These are phyloP conservation scores for Pagrus major DNA, from an alignment of 2,113 vertebrate genomes.

Conservation along the genomic window DNA sequence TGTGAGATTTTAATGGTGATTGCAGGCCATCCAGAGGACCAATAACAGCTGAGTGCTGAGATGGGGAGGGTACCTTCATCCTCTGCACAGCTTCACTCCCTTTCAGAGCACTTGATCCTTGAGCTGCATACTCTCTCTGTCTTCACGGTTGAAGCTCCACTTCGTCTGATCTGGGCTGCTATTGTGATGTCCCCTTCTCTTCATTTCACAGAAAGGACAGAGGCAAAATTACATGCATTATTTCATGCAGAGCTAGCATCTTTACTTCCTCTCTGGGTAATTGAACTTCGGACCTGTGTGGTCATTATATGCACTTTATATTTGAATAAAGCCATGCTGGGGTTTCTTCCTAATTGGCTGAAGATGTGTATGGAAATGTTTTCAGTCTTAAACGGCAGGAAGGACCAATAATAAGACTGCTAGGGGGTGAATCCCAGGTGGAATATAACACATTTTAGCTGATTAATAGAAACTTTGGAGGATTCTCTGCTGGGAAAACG, in stretches of 20 bases:
- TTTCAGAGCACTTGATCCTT: constrained; percentile 41
- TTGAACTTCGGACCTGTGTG: constrained; percentile 22
- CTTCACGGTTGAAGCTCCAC: constrained; percentile 20
- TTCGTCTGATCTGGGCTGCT: neutral
- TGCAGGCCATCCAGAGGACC: constrained; percentile 52
- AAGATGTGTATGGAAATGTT: constrained; percentile 31
- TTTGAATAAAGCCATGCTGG: constrained; percentile 40
- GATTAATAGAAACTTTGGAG: constrained; percentile 41
- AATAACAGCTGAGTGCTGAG: constrained; percentile 54
- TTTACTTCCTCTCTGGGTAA: constrained; percentile 20
- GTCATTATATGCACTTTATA: constrained; percentile 34
- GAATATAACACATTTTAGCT: constrained; percentile 42
- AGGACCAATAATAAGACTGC: constrained; percentile 38
- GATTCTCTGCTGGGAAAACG: constrained; percentile 19
- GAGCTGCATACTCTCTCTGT: neutral
- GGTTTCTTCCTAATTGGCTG: constrained; percentile 53
- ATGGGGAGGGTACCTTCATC: constrained; percentile 41
- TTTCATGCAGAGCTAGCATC: constrained; percentile 23
- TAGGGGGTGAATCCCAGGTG: constrained; percentile 25
- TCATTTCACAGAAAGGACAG: constrained; percentile 22
- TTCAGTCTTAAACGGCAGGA: constrained; percentile 23
- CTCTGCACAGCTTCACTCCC: constrained; percentile 57
- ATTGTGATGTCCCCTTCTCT: neutral
- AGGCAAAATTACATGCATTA: neutral
- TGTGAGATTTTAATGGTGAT: constrained; percentile 65